phyloP scores from a whole-genome alignment of 2,888 invertebrate genomes.

The Yponomeuta cagnagella region DNA sequence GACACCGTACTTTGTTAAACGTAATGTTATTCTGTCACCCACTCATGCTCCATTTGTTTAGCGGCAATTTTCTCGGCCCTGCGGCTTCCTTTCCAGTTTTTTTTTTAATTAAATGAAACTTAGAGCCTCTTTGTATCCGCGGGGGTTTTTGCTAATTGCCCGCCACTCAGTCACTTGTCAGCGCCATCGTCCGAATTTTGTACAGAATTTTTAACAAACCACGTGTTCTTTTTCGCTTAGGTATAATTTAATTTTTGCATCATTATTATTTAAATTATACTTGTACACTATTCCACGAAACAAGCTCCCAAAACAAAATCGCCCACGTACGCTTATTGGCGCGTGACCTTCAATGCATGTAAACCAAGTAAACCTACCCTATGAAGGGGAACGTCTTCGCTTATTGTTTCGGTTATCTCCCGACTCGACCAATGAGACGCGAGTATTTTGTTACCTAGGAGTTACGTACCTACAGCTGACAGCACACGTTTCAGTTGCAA shows the following conservation, averaged over 20 bases:
- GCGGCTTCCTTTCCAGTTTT: conserved; percentile 32
- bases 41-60: conserved; percentile 24
- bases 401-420: too few species aligned
- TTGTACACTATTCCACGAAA: too few species aligned
- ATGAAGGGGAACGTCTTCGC: too few species aligned
- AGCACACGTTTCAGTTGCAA: too few species aligned
- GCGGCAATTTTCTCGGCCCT: conserved; percentile 39
- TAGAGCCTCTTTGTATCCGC: conserved; percentile 55
- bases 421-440: too few species aligned
- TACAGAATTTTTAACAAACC: background rate
- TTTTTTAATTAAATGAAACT: conserved; percentile 68
- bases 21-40: background rate
- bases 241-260: background rate
- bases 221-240: background rate
- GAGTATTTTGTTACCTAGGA: too few species aligned
- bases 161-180: conserved; percentile 65
- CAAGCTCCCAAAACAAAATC: too few species aligned
- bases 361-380: too few species aligned
- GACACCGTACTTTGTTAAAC: too few species aligned
- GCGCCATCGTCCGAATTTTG: conserved; percentile 45
- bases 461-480: too few species aligned
- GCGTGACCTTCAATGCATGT: too few species aligned
- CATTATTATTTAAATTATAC: background rate
- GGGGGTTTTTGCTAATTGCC: conserved; percentile 58
- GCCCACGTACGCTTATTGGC: too few species aligned